A percentile compares a stretch with the other conserved stretches of the same genome.
Evolutionary conservation across 2,113 vertebrate genomes (phyloP).

Genomic region (Eretmochelys imbricata): DNA sequence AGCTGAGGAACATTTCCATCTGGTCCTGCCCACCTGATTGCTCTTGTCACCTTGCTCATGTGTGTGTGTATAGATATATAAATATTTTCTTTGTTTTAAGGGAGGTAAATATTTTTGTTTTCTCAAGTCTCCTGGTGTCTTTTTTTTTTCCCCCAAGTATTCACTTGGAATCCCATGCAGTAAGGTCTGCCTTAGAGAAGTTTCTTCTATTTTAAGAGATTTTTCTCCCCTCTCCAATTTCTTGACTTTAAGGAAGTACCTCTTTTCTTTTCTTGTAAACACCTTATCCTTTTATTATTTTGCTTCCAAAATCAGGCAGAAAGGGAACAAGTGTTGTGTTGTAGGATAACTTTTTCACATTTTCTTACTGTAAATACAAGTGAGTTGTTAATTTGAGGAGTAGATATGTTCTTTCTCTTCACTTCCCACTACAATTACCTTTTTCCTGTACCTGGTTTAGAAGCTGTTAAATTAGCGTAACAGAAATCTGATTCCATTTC

Average conservation of each 20-base stretch:
- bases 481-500: not conserved
- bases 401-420: rapidly evolving
- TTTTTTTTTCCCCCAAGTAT: not conserved
- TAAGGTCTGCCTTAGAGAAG: not conserved
- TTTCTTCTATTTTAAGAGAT: not conserved
- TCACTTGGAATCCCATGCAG: not conserved
- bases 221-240: not conserved
- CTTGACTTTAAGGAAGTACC: not conserved
- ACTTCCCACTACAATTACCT: not conserved
- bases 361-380: not conserved
- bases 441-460: not conserved
- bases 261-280: not conserved
- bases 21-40: not conserved
- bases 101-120: not conserved
- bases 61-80: not conserved
- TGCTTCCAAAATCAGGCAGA: not conserved
- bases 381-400: not conserved
- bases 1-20: not conserved
- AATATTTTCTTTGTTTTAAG: not conserved
- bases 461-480: not conserved
- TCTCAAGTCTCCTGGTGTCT: not conserved
- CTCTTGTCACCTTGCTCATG: not conserved
- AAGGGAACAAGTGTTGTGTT: rapidly evolving
- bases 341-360: not conserved
- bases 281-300: not conserved